Evolutionary conservation across 2,888 invertebrate genomes (phyloP).

Genomic region (Anticlea derivata): DNA sequence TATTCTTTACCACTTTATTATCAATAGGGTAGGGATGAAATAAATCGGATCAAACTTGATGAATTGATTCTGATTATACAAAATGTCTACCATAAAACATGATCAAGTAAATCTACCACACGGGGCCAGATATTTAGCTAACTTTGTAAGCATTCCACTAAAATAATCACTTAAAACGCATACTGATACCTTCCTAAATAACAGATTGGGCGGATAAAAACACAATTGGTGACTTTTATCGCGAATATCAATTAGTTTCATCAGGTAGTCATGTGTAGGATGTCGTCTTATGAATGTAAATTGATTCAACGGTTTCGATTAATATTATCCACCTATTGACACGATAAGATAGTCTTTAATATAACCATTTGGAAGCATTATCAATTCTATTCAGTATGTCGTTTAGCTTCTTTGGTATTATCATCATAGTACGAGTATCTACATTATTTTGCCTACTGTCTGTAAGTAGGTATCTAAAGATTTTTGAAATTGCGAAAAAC

Average conservation of each 20-base stretch:
- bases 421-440: too few species aligned
- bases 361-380: background rate
- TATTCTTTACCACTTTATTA: too few species aligned
- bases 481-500: too few species aligned
- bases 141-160: background rate
- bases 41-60: background rate
- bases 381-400: conserved; percentile 3
- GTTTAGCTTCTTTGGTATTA: background rate
- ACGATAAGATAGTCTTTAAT: background rate
- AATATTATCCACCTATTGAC: conserved; percentile 3
- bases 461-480: too few species aligned
- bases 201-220: conserved; percentile 16
- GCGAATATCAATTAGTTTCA: conserved; percentile 53
- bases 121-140: background rate
- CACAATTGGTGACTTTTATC: conserved; percentile 56
- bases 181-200: conserved; percentile 11
- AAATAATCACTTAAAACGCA: conserved; percentile 7
- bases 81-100: background rate
- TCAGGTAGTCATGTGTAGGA: conserved; percentile 18
- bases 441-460: too few species aligned
- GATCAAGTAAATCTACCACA: background rate
- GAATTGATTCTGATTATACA: background rate
- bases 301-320: conserved; percentile 23
- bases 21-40: too few species aligned
- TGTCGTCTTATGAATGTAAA: conserved; percentile 28